Evolutionary conservation across 2,888 invertebrate genomes (phyloP).

Genomic region (Hipparchia sbordonii): DNA sequence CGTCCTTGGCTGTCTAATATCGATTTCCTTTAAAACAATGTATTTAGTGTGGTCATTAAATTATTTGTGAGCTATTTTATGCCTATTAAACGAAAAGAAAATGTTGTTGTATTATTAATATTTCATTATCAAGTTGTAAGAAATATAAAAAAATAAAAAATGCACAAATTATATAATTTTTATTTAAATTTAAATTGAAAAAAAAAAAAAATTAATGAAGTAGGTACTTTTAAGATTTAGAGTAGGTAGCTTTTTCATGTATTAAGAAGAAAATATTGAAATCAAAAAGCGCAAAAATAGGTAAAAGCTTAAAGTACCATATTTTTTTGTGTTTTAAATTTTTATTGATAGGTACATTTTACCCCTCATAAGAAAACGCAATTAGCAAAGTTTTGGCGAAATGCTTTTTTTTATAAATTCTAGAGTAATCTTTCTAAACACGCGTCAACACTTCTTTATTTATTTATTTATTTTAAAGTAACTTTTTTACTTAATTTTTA

Average conservation of each 20-base stretch:
- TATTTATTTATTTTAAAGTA: no score
- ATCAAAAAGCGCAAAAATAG: no score
- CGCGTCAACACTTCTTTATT: background rate
- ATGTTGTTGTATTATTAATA: background rate
- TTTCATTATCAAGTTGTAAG: background rate
- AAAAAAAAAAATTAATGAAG: no score
- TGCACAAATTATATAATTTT: no score
- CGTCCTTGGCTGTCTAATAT: conserved; percentile 14
- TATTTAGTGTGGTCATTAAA: background rate
- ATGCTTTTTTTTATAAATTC: background rate
- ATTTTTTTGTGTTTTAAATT: no score
- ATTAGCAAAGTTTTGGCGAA: background rate
- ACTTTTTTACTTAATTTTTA: no score
- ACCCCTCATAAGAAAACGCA: background rate
- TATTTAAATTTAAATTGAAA: no score
- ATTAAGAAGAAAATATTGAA: no score
- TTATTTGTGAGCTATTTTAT: conserved; percentile 1
- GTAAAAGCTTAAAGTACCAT: background rate
- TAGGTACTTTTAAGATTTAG: no score
- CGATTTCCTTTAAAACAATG: conserved; percentile 1
- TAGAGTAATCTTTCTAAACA: background rate
- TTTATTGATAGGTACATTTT: background rate
- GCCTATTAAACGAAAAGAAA: background rate
- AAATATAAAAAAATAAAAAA: no score
- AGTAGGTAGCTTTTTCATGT: no score